These are phyloP conservation scores for Harpagifer antarcticus DNA, from an alignment of 2,797 vertebrate species.

Conservation along the genomic window DNA sequence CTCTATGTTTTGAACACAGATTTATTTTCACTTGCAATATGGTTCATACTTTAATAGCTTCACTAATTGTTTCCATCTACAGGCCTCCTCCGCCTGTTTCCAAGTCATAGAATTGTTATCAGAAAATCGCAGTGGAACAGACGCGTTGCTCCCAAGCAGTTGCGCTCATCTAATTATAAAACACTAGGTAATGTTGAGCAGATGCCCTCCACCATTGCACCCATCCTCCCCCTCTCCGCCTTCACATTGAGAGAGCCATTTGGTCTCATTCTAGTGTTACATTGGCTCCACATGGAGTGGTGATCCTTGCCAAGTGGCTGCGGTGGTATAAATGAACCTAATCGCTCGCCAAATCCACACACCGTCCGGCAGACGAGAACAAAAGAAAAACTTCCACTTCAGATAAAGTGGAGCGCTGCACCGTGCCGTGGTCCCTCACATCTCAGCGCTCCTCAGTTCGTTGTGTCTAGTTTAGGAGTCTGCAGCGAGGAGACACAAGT, in stretches of 20 bases:
- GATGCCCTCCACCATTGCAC: conserved; percentile 76
- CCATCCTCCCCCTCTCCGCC: conserved; percentile 55
- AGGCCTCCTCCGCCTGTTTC: conserved; percentile 58
- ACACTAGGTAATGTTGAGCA: conserved; percentile 85
- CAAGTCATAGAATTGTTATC: conserved; percentile 68
- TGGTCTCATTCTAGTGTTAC: conserved; percentile 83
- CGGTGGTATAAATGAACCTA: conserved; percentile 79
- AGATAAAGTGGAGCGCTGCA: conserved; percentile 45
- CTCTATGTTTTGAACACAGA: conserved; percentile 68
- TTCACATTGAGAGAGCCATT: conserved; percentile 84
- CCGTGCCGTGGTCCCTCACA: conserved; percentile 32
- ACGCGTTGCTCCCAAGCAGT: conserved; percentile 79
- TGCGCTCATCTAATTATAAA: conserved; percentile 85
- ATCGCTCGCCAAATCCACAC: conserved; percentile 62
- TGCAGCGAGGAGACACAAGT: conserved; percentile 4
- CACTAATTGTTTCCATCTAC: conserved; percentile 73
- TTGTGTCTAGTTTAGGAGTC: conserved; percentile 23
- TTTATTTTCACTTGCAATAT: conserved; percentile 73
- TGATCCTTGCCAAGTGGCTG: conserved; percentile 74
- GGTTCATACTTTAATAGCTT: conserved; percentile 76
- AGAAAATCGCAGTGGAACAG: conserved; percentile 79
- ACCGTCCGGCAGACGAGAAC: conserved; percentile 60
- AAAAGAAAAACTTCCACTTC: conserved; percentile 67
- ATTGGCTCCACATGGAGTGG: conserved; percentile 77
- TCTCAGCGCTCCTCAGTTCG: conserved; percentile 18